Percentiles rank a stretch among this genome's conserved stretches.
These are phyloP conservation scores for Lagodon rhomboides DNA, from an alignment of 2,797 vertebrate species.

Conservation along the genomic window DNA sequence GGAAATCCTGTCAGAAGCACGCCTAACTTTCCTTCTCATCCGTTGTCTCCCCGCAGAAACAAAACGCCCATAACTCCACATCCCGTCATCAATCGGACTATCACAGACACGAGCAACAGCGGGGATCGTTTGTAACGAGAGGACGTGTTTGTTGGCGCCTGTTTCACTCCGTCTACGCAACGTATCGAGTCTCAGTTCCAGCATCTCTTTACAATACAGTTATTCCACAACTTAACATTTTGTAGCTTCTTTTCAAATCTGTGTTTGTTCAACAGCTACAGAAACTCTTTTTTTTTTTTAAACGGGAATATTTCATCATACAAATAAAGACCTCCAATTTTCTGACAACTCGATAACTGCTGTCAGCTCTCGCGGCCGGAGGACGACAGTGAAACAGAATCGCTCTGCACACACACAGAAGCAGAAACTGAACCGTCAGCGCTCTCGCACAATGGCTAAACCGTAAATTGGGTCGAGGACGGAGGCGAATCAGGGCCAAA, in stretches of 20 bases:
- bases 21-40: slow-evolving; percentile 1
- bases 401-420: slow-evolving; percentile 29
- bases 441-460: background rate
- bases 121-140: slow-evolving; percentile 10
- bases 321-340: slow-evolving; percentile 41
- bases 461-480: background rate
- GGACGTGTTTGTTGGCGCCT: background rate
- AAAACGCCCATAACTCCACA: slow-evolving; percentile 1
- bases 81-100: slow-evolving; percentile 10
- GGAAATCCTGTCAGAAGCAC: slow-evolving; percentile 14
- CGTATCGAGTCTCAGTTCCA: too few relatives aligned
- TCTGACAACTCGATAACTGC: slow-evolving; percentile 24
- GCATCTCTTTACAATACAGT: too few relatives aligned
- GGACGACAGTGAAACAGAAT: slow-evolving; percentile 33
- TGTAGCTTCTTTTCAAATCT: background rate
- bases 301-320: slow-evolving; percentile 15
- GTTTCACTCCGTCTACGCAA: background rate
- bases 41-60: slow-evolving; percentile 27
- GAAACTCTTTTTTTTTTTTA: slow-evolving; percentile 8
- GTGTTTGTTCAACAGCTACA: slow-evolving; percentile 6
- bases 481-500: slow-evolving; percentile 22
- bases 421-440: background rate
- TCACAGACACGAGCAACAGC: slow-evolving; percentile 20
- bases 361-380: slow-evolving; percentile 38
- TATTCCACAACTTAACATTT: too few relatives aligned